These are phyloP conservation scores for Platygyra sinensis DNA, from an alignment of 64 coral and sea anemone species.

Conservation along the genomic window DNA sequence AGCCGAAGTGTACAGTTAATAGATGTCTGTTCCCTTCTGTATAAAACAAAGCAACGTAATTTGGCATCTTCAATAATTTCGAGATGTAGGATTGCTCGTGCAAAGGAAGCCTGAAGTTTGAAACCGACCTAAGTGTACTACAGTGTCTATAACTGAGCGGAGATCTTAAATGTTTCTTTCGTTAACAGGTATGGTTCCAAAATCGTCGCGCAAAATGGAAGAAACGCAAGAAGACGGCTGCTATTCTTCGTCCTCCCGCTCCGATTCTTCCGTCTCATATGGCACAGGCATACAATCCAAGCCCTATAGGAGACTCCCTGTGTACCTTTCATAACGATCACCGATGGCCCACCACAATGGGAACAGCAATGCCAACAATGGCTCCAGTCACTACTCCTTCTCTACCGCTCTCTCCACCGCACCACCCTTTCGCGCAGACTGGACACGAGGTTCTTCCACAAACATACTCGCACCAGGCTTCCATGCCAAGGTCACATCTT, in stretches of 20 bases:
- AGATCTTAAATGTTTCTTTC: conserved; percentile 17
- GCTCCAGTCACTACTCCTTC: conserved; percentile 86
- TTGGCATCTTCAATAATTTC: too few relatives aligned
- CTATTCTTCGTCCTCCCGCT: conserved; percentile 92
- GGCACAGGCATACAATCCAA: conserved; percentile 92
- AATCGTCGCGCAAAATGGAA: conserved; percentile 99
- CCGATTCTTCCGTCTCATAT: conserved; percentile 96
- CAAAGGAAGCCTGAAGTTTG: not conserved
- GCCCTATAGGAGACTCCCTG: conserved; percentile 86
- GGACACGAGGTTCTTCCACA: conserved; percentile 92
- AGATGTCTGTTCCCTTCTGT: too few relatives aligned
- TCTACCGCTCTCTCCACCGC: conserved; percentile 80
- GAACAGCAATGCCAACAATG: conserved; percentile 93
- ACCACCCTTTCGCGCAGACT: conserved; percentile 93
- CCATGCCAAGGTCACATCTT: conserved; percentile 85
- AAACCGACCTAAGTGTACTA: not conserved
- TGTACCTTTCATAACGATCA: conserved; percentile 99
- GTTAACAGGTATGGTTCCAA: conserved; percentile 95
- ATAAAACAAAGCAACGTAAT: too few relatives aligned
- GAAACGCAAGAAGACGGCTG: conserved; percentile 97
- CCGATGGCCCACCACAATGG: conserved; percentile 94
- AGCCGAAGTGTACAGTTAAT: too few relatives aligned
- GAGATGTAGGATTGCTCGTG: not conserved
- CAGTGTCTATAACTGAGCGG: not conserved
- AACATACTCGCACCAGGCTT: conserved; percentile 86